Evolutionary conservation across 2,888 invertebrate species (phyloP).

Genomic region (Sisyra terminalis): DNA sequence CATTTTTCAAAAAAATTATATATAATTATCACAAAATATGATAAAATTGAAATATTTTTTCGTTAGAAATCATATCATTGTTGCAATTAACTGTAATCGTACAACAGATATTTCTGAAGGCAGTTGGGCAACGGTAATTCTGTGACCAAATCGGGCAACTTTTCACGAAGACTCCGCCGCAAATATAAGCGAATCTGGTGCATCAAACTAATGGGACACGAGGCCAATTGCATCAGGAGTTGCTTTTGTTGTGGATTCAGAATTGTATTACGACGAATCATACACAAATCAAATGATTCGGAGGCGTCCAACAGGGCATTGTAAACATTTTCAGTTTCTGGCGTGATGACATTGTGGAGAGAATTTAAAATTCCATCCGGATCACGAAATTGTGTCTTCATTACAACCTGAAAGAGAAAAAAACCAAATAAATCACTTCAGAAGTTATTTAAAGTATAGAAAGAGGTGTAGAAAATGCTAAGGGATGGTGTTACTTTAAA

Average conservation of each 20-base stretch:
- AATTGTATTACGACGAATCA: slow-evolving; percentile 55
- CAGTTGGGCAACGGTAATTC: slow-evolving; percentile 46
- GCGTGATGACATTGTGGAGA: slow-evolving; percentile 43
- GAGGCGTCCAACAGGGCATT: slow-evolving; percentile 54
- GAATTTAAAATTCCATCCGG: slow-evolving; percentile 71
- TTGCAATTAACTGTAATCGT: slow-evolving; percentile 39
- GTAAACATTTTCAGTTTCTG: slow-evolving; percentile 36
- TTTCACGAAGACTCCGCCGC: slow-evolving; percentile 37
- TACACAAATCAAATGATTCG: slow-evolving; percentile 61
- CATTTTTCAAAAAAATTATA: not conserved
- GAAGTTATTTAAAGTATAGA: not conserved
- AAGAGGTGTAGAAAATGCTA: no score
- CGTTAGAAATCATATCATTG: slow-evolving; percentile 3
- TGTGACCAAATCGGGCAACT: slow-evolving; percentile 35
- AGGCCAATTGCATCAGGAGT: slow-evolving; percentile 44
- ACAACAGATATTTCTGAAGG: slow-evolving; percentile 49
- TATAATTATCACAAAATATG: slow-evolving; percentile 2
- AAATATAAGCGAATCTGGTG: slow-evolving; percentile 45
- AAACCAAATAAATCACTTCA: not conserved
- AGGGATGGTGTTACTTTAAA: no score
- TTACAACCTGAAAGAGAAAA: slow-evolving; percentile 39
- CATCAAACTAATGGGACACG: slow-evolving; percentile 46
- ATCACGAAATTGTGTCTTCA: slow-evolving; percentile 71
- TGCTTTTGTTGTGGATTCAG: slow-evolving; percentile 48
- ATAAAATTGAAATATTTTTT: not conserved